Evolutionary conservation across 37 sponge, comb jelly and placozoan species (phyloP), one percentile per base, ranked within the genome.

Genomic region (Oopsacas minuta): DNA sequence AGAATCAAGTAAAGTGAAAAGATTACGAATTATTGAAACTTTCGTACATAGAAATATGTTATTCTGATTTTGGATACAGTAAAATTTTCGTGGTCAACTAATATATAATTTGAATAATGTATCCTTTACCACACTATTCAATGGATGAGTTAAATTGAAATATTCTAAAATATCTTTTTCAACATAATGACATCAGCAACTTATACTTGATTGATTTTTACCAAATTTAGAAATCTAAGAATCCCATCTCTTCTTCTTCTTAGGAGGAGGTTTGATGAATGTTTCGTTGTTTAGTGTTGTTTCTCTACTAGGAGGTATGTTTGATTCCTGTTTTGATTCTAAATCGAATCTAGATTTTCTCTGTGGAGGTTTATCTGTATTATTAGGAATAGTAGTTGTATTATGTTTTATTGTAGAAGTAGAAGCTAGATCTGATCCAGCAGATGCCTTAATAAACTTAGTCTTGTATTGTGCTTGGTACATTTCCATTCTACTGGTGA

Each of bases 221-320:
- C n/a, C n/a, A n/a, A n/a, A n/a, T n/a, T n/a, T n/a, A n/a, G n/a
- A n/a, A n/a, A n/a, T n/a, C 15, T 42, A 61, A 3, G 30, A 25
- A 34, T 61, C 75, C 75, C 75, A 61, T 61, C 75, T 61, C 75
- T 61, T 61, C 75, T 61, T 61, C 30, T 61, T 61, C 75, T 61
- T 61, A 5, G 75, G 75, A n/a, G 75, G 17, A 7, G 75, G 75
- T 61, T 61, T 61, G 7, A 61, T 61, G 22, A 61, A 61, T 5
- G 7, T 25, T 5, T 3, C 75, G 5, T 10, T 12, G 20, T 61
- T 5, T 12, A 7, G 22, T 3, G 75, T 20, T 34, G 22, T 34
- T 34, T 42, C 12, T 8, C 22, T n/a, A 3, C 1, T 25, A 3
- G 7, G 7, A 3, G 75, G 75, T 3, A 61, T 10, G 22, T 61